These are phyloP conservation scores for Lemur catta DNA, from an alignment of 2,797 vertebrate species.

Conservation along the genomic window DNA sequence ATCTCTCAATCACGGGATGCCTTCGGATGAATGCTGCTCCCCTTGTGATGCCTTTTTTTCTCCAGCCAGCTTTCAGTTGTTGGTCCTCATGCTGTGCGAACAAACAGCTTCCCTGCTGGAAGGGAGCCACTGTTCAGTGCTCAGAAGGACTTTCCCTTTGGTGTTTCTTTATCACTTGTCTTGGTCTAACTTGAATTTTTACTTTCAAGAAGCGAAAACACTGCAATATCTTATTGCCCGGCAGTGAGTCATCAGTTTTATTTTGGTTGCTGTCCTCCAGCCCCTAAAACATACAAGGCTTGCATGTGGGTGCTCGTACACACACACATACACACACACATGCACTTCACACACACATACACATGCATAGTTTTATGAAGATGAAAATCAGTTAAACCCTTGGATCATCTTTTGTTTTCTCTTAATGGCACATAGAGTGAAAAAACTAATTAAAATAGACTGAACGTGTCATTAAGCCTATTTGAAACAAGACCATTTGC, in stretches of 20 bases:
- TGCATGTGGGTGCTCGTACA: background rate
- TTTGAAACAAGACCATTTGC: background rate
- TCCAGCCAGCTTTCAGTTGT: background rate
- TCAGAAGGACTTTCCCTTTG: background rate
- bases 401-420: constrained; percentile 3
- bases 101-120: background rate
- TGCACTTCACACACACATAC: background rate
- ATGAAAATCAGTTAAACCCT: background rate
- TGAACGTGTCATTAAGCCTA: background rate
- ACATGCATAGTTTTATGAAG: background rate
- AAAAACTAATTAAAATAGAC: background rate
- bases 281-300: background rate
- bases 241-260: background rate
- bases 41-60: background rate
- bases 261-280: background rate
- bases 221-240: background rate
- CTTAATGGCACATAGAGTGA: background rate
- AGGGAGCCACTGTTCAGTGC: background rate
- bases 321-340: background rate
- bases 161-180: background rate
- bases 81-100: background rate
- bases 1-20: background rate
- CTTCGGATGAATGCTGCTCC: background rate
- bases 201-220: background rate
- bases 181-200: background rate